Base-by-base conservation (phyloP, 2,797 vertebrate genomes). In the Sebastes alutus region DNA sequence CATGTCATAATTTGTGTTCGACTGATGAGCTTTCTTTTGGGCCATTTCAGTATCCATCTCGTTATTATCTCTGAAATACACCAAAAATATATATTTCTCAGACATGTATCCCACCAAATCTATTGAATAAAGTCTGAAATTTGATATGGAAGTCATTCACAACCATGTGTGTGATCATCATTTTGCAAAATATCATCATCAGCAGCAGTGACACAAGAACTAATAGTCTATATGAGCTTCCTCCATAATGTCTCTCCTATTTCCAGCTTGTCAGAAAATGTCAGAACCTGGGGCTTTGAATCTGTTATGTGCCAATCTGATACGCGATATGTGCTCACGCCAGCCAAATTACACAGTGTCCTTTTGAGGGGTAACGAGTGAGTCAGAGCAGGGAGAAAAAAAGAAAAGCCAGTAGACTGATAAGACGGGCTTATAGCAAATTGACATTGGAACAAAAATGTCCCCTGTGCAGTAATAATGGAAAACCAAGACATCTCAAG, bases 341-440 rank as follows among this genome's bases (percentile, higher is more conserved):
- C 18, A 42, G 73, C 74, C 82, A 80, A 80, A 90, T 89, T 64
- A 86, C 72, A 77, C 69, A 75, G 79, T 86, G 68, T 81, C 69
- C 75, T 75, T 83, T 70, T 78, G 4, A 75, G 75, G 58, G 64
- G 1, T 55, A 78, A 62, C 18, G 32, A 77, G 7, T 69, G 76
- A 81, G 67, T 66, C 74, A 62, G 61, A 66, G 46, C 22, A 33
- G 66, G 66, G 42, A 54, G 60, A 38, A 60, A 52, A 46, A 46
- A 52, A 54, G 32, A 60, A 52, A 46, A 46, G 66, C 25, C 75
- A 69, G 55, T 2, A 58, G 38, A 27, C 46, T 68, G 82, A 92
- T 89, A 84, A 88, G 83, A 63, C 20, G 42, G 79, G 60, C 85
- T 88, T 55, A 81, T 22, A 81, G 78, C 79, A 88, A 85, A 84